A percentile compares a stretch with the other conserved stretches of the same genome.
Conservation (phyloP, 2,113 vertebrate species). For the Microtus pennsylvanicus region DNA sequence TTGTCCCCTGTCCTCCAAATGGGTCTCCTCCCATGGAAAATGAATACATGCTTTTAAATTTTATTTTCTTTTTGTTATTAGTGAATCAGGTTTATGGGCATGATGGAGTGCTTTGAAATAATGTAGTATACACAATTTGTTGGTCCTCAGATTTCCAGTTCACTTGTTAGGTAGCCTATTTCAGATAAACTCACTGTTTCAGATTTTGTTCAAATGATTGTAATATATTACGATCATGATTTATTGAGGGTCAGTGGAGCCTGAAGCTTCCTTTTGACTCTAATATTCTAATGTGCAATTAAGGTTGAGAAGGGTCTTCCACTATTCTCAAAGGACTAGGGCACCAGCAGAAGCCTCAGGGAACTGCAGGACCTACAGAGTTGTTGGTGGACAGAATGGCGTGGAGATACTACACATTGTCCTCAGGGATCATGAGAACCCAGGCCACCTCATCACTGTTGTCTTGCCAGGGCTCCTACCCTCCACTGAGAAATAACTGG, state of each 20-base stretch:
- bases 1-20: neutral
- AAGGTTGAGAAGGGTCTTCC: neutral
- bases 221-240: neutral
- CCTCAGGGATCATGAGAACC: neutral
- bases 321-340: neutral
- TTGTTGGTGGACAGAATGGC: neutral
- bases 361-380: neutral
- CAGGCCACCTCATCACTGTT: neutral
- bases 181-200: neutral
- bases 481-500: neutral
- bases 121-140: neutral
- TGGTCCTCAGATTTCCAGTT: neutral
- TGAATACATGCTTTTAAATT: neutral
- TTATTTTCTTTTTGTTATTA: neutral
- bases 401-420: neutral
- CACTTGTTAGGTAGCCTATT: neutral
- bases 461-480: accelerated
- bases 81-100: neutral
- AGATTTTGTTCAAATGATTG: neutral
- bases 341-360: neutral
- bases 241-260: neutral
- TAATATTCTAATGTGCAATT: neutral
- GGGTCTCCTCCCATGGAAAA: neutral
- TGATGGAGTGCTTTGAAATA: neutral
- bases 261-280: neutral